Base-by-base conservation (phyloP, 2,797 vertebrate species). In the Oryzias sinensis region DNA sequence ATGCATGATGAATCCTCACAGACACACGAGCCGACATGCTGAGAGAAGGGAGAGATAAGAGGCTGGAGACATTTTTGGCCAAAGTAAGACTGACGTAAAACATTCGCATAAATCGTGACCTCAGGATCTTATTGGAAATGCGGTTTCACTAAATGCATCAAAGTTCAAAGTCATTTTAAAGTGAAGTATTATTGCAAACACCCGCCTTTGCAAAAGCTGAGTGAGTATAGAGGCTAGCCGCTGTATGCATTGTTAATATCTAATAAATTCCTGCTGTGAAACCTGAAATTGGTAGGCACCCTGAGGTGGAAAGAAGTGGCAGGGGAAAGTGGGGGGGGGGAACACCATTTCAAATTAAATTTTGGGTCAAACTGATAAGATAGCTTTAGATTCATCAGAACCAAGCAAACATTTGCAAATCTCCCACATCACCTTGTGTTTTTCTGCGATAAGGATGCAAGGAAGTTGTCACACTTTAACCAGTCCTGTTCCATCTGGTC, bases 1-100 rank as follows among this genome's bases (percentile, higher is more conserved):
- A 88, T 80, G 81, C 75, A 82, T 88, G 85, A 89, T 86, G 85
- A 88, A 89, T 88, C 82, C 78, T 88, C 81, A 68, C 80, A 86
- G 82, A 89, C 77, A 68, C 71, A 62, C 72, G 27, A 78, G 76
- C 70, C 43, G 65, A 84, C 84, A 77, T 66, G 77, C 81, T 77
- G 78, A 59, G 78, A 71, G 49, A 78, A 70, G 67, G 81, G 75
- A 80, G 82, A 80, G 84, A 88, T 76, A 72, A 80, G 74, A 79
- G 72, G 72, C 79, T 76, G 62, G 72, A 81, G 70, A 83, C 62
- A 72, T 76, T 78, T 70, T 70, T 70, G 33, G 29, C 63, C 48
- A 67, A 67, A 68, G 80, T 82, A 54, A 68, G 62, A 77, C 68
- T 53, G 62, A 65, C 65, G 63, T 62, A 64, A 70, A 62, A 15